Evolutionary conservation across 2,888 invertebrate genomes (phyloP).

Genomic region (Alloscopus bannaensis): DNA sequence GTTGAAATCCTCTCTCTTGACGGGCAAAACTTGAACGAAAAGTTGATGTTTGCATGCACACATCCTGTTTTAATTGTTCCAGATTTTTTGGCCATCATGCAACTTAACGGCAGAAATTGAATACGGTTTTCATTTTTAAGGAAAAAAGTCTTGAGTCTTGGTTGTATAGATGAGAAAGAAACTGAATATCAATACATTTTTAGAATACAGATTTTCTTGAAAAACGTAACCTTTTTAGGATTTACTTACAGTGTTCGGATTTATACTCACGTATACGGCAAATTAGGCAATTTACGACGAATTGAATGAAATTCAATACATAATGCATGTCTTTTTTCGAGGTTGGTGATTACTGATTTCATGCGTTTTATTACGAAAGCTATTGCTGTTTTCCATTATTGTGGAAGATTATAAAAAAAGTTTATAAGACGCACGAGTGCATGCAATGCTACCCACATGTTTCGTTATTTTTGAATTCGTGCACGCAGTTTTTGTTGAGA

Average conservation of each 20-base stretch:
- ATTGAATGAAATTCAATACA: slow-evolving; percentile 3
- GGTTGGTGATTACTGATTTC: background rate
- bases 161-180: no score
- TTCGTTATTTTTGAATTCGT: slow-evolving; percentile 11
- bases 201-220: no score
- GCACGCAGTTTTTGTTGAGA: no score
- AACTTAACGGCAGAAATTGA: slow-evolving; percentile 5
- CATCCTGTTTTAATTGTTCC: slow-evolving; percentile 20
- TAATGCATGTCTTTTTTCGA: background rate
- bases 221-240: no score
- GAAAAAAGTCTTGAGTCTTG: slow-evolving; percentile 1
- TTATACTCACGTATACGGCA: no score
- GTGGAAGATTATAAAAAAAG: background rate
- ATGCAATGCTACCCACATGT: slow-evolving; percentile 5
- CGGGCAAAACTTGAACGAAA: slow-evolving; percentile 1
- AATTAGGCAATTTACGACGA: no score
- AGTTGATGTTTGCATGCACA: background rate
- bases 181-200: no score
- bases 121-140: background rate
- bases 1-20: no score
- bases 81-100: slow-evolving; percentile 6
- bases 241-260: no score
- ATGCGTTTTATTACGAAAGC: slow-evolving; percentile 14
- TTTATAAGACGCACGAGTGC: slow-evolving; percentile 14
- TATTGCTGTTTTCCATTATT: slow-evolving; percentile 18